Evolutionary conservation across 2,888 invertebrate genomes (phyloP).

Genomic region (Stenodema calcarata): DNA sequence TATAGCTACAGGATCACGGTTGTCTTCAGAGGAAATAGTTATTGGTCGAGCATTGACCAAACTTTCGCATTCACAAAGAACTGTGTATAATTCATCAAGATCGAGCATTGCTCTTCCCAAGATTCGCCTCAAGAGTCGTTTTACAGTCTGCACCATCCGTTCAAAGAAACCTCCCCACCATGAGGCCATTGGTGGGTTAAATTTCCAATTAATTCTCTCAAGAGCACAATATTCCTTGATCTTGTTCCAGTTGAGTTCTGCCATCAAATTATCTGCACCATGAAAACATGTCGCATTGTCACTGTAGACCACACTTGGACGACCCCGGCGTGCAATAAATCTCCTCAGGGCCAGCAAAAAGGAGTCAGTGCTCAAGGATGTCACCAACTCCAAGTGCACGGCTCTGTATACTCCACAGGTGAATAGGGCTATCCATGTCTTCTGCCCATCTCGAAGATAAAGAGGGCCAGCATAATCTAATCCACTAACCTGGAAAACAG

Average conservation of each 20-base stretch:
- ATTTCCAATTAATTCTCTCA: conserved; percentile 58
- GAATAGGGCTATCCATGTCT: conserved; percentile 28
- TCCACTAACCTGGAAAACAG: conserved; percentile 3
- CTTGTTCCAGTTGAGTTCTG: conserved; percentile 64
- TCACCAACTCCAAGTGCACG: too few relatives aligned
- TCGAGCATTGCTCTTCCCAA: not conserved
- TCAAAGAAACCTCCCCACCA: conserved; percentile 62
- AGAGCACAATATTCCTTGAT: conserved; percentile 1
- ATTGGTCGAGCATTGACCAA: not conserved
- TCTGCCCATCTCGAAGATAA: not conserved
- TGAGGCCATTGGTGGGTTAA: conserved; percentile 61
- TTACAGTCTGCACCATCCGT: not conserved
- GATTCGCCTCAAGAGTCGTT: not conserved
- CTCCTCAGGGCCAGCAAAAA: conserved; percentile 6
- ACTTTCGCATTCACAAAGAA: conserved; percentile 31
- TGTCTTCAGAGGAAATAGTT: not conserved
- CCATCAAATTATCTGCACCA: conserved; percentile 61
- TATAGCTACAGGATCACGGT: conserved; percentile 55
- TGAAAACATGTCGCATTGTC: conserved; percentile 58
- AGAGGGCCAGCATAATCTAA: conserved; percentile 19
- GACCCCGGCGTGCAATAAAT: too few relatives aligned
- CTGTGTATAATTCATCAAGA: not conserved
- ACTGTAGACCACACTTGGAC: conserved; percentile 53
- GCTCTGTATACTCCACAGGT: conserved; percentile 12
- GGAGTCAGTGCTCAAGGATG: conserved; percentile 13